These are phyloP conservation scores for Columba livia DNA, from an alignment of 2,113 vertebrate species.

Conservation along the genomic window DNA sequence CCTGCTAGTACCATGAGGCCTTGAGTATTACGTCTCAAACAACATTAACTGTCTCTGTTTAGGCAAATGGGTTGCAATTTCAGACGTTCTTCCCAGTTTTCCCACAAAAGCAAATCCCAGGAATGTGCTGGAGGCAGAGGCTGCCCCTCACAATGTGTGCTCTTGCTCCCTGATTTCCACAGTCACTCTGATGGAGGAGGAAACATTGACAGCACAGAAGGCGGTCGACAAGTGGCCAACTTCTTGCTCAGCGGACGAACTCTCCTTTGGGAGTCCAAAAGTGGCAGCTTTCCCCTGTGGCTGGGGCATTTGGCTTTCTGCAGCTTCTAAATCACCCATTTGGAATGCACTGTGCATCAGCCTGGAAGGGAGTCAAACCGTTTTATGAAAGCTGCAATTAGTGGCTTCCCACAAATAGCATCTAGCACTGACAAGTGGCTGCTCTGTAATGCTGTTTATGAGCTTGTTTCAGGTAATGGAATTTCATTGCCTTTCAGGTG, in stretches of 20 bases:
- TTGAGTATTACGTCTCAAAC: not conserved
- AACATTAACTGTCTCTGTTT: not conserved
- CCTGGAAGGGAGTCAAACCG: slow-evolving; percentile 70
- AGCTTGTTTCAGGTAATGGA: slow-evolving; percentile 34
- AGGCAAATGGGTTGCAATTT: not conserved
- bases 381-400: slow-evolving; percentile 72
- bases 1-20: not conserved
- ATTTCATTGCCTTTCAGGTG: slow-evolving; percentile 56
- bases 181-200: not conserved
- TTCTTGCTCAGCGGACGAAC: not conserved
- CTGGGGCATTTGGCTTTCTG: slow-evolving; percentile 60
- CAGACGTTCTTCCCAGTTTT: not conserved
- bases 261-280: not conserved
- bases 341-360: slow-evolving; percentile 59
- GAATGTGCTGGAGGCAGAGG: not conserved
- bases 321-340: slow-evolving; percentile 61
- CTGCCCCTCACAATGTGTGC: not conserved
- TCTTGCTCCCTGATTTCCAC: not conserved
- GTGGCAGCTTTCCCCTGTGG: slow-evolving; percentile 19
- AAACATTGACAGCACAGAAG: not conserved
- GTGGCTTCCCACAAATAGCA: slow-evolving; percentile 75
- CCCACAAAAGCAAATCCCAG: not conserved
- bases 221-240: not conserved
- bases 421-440: slow-evolving; percentile 54
- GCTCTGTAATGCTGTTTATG: slow-evolving; percentile 57